Evolutionary conservation across 64 coral and sea anemone species (phyloP), one percentile per base, ranked within the genome.

Genomic region (Dendronephthya gigantea): DNA sequence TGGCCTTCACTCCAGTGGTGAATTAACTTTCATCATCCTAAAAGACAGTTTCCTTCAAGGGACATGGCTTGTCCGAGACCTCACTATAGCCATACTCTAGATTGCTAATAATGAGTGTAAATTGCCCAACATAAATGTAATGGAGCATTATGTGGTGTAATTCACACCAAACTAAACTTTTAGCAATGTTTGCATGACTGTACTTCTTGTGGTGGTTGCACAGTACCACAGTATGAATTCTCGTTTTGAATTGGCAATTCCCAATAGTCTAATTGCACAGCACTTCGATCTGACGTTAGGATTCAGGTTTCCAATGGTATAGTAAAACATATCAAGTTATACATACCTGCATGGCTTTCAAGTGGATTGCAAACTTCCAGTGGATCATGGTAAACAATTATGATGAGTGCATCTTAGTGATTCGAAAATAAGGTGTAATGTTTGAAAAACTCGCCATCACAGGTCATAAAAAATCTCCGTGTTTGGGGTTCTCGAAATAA

Each of bases 291-390:
- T 66, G 5, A 86, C 84, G 31, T 86, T 86, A 37, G 52, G 84
- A 39, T 30, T 68, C 13, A 86, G 23, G 65, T 86, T 68, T 50
- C 39, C 49, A 22, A 85, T 58, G 35, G 84, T 86, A 58, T 86
- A 86, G 51, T 86, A 86, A 36, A 66, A 86, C 33, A 86, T 74
- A 27, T 74, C 68, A 13, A 74, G 68, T 74, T 74, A 27, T 74
- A 31, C 36, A 39, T 86, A 40, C 84, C 52, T 59, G 84, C 49
- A 37, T 86, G 55, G 40, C 84, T 86, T 56, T 52, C 9, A 35
- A 66, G 30, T 40, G 84, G 84, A 86, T 86, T 86, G 27, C 84
- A 86, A 22, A 86, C 84, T 65, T 85, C 84, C 32, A 85, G n/a
- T 35, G 84, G 19, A 86, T 86, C 52, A 86, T 86, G 84, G 84